A percentile compares a stretch with the other conserved stretches of the same genome.
These are phyloP conservation scores for Cordilura impudica DNA, from an alignment of 2,888 invertebrate species.

Conservation along the genomic window DNA sequence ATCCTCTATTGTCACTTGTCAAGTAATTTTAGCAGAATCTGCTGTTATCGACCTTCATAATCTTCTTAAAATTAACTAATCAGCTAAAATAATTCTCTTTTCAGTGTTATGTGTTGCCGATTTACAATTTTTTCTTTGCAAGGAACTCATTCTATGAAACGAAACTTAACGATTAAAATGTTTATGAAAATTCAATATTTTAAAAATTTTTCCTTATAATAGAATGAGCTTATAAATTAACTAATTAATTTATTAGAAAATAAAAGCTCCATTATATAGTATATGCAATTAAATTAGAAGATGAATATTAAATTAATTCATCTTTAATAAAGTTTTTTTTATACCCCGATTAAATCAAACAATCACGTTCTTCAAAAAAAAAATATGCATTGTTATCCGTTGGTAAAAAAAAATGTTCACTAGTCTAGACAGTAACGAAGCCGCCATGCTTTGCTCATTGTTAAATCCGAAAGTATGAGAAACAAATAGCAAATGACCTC, in stretches of 20 bases:
- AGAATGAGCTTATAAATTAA: no score
- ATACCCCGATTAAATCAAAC: conserved; percentile 62
- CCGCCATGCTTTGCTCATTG: conserved; percentile 60
- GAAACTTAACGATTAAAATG: no score
- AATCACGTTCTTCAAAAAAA: conserved; percentile 57
- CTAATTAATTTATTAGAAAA: background rate
- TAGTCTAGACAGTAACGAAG: conserved; percentile 63
- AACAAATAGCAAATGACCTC: conserved; percentile 62
- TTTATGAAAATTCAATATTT: no score
- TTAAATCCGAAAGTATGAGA: conserved; percentile 58
- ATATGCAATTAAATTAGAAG: conserved; percentile 21
- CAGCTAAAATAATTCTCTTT: no score
- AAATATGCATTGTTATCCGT: conserved; percentile 61
- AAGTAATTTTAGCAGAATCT: no score
- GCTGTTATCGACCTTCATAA: no score
- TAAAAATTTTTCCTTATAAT: no score
- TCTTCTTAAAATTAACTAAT: no score
- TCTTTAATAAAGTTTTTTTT: conserved; percentile 48
- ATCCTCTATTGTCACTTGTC: no score
- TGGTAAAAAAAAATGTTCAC: conserved; percentile 57
- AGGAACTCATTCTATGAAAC: no score
- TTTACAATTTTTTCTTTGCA: no score
- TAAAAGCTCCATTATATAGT: background rate
- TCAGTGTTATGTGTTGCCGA: no score
- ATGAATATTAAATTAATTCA: conserved; percentile 57